Base-by-base conservation (phyloP, 2,113 vertebrate species). In the Nibea coibor region DNA sequence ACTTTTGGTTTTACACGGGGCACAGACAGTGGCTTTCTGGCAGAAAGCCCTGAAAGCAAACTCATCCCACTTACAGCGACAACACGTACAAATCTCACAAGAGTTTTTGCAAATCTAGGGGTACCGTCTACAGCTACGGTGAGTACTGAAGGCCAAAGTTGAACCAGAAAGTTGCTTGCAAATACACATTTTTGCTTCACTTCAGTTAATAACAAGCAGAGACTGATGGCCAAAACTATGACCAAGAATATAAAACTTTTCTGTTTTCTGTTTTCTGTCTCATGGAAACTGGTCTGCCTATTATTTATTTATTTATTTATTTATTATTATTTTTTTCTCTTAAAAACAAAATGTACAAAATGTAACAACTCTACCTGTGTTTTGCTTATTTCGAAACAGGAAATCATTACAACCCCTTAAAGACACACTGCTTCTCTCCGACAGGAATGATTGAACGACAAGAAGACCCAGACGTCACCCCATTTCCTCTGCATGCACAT, bases 351-450 rank as follows among this genome's bases (percentile, higher is more conserved):
- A 31, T 59, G 28, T 4, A 10, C n/a, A 19, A 56, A 3, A 24
- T 24, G 7, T 88, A 89, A 86, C 61, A 48, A 28, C 3, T 77
- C 10, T n/a, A 45, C 45, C 72, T 82, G 71, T 87, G 75, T 87
- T 89, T 8, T 75, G 51, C 80, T 92, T 84, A 80, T 84, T 81
- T 88, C 47, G 31, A 24, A 82, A 86, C 90, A 91, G 88, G 86
- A 93, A 92, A 84, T 90, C 86, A 88, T 92, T 87, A 66, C 63
- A 61, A 83, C 57, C 17, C 87, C 89, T 89, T 92, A 94, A 94
- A 90, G 86, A 87, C 80, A 81, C 79, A 87, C 85, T 85, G 73
- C 86, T 93, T 94, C 91, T 94, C 88, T 93, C 79, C 75, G 63
- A 94, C 94, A 95, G 93, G 91, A 93, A 89, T 90, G 80, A 91